Percentiles rank a stretch among this genome's conserved stretches.
Conservation (phyloP, 2,888 invertebrate genomes). For the Catocala sponsa region DNA sequence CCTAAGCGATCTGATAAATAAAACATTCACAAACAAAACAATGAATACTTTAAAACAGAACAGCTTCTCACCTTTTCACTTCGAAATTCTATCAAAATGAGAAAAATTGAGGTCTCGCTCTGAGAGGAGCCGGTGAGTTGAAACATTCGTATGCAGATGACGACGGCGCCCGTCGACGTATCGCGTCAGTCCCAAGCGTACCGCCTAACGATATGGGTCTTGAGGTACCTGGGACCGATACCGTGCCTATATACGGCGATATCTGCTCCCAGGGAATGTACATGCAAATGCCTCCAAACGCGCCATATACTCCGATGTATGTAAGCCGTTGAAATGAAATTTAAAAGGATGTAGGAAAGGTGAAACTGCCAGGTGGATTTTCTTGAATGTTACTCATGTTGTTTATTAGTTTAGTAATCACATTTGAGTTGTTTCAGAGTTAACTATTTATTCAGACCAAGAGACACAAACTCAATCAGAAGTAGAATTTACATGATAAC, state of each 20-base stretch:
- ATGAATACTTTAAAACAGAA: conserved; percentile 29
- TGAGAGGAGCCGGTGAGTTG: conserved; percentile 27
- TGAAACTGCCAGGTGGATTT: conserved; percentile 6
- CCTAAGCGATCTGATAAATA: conserved; percentile 26
- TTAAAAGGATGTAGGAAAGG: conserved; percentile 26
- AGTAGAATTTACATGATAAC: background rate
- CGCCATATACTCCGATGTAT: conserved; percentile 29
- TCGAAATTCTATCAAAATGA: conserved; percentile 37
- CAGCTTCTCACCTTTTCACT: conserved; percentile 29
- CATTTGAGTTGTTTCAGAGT: background rate
- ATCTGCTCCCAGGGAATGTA: conserved; percentile 34
- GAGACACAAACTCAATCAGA: background rate
- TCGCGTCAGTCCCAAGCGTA: conserved; percentile 25
- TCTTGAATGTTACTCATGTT: conserved; percentile 4
- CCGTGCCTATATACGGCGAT: conserved; percentile 37
- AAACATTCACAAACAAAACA: conserved; percentile 31
- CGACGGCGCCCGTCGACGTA: conserved; percentile 29
- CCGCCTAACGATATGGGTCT: conserved; percentile 40
- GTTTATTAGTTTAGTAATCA: conserved; percentile 7
- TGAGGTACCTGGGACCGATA: conserved; percentile 38
- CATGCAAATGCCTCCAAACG: conserved; percentile 38
- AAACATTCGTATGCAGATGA: conserved; percentile 55
- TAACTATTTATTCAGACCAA: background rate
- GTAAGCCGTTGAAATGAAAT: conserved; percentile 38
- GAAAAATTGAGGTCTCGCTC: conserved; percentile 28